These are phyloP conservation scores for Perca schrenkii DNA, from an alignment of 2,113 vertebrate species.

Conservation along the genomic window DNA sequence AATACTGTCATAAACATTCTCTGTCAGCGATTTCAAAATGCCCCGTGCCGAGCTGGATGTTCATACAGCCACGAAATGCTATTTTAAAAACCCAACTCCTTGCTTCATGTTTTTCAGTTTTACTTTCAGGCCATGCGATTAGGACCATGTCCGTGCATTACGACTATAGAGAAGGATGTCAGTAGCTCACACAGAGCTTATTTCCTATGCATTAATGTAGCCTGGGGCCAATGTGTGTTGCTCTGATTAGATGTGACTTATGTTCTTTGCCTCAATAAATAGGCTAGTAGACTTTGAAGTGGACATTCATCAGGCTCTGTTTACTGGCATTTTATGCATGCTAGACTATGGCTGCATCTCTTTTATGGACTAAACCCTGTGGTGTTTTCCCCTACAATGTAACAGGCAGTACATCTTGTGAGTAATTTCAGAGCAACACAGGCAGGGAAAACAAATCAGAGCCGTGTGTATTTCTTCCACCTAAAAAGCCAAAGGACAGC, in stretches of 20 bases:
- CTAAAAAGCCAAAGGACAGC: slow-evolving; percentile 59
- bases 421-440: slow-evolving; percentile 55
- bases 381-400: slow-evolving; percentile 56
- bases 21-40: slow-evolving; percentile 58
- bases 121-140: slow-evolving; percentile 60
- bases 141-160: slow-evolving; percentile 61
- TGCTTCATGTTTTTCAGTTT: slow-evolving; percentile 59
- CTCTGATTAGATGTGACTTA: slow-evolving; percentile 78
- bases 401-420: slow-evolving; percentile 60
- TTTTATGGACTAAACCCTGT: slow-evolving; percentile 61
- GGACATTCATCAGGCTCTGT: slow-evolving; percentile 74
- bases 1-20: slow-evolving; percentile 49
- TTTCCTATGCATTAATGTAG: slow-evolving; percentile 71
- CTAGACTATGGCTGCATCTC: slow-evolving; percentile 67
- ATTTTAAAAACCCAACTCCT: slow-evolving; percentile 64
- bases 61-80: slow-evolving; percentile 70
- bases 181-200: slow-evolving; percentile 65
- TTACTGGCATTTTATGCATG: slow-evolving; percentile 72
- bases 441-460: slow-evolving; percentile 20
- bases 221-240: slow-evolving; percentile 45
- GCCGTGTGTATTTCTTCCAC: slow-evolving; percentile 46
- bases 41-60: slow-evolving; percentile 51
- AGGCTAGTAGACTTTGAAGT: slow-evolving; percentile 24
- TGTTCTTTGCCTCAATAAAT: slow-evolving; percentile 70
- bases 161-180: slow-evolving; percentile 60